Base-by-base conservation (phyloP, 2,888 invertebrate genomes). In the Octonoba sinensis region DNA sequence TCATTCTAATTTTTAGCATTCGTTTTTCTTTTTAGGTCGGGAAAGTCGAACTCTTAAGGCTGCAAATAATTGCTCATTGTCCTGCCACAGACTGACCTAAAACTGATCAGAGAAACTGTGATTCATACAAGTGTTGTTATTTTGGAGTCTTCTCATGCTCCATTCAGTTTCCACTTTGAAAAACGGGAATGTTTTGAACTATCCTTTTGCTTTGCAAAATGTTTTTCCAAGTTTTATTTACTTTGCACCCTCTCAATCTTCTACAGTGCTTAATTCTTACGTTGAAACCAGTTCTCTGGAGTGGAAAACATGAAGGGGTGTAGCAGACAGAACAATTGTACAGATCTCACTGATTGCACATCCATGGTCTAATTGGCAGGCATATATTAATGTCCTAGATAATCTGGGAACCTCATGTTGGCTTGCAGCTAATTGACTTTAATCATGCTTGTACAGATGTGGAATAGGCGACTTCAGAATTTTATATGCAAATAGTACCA, bases 381-480 rank as follows among this genome's bases (percentile, higher is more conserved):
- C 36, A 36, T 36, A 36, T 36, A 36, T 36, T 36, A 36, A 20
- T 44, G 36, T 60, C 44, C 62, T 62, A 20, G 62, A 62, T 62
- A 6, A 44, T 62, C 44, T 62, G 44, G 62, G 62, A 20, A 62
- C 44, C 44, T 62, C 18, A 46, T 44, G 18, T 44, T 44, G 36
- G n/a, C 18, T 27, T 64, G 51, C 72, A 73, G 72, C 65, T 66
- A 57, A 36, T 27, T 54, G 54, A 64, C 69, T 69, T 73, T 72
- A 73, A 73, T 62, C 79, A 79, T 69, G 62, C 66, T 79, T 79
- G 79, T 79, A 79, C 79, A 73, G 79, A 64, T 67, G 62, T 73
- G 44, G 64, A 64, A 77, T 65, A 71, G 57, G 54, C 56, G 77
- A 51, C 72, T 56, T 44, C 64, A 64, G 18, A 76, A 36, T 27